Evolutionary conservation across 2,888 invertebrate species (phyloP), one percentile per base, ranked within the genome.

Genomic region (Sisyra terminalis): DNA sequence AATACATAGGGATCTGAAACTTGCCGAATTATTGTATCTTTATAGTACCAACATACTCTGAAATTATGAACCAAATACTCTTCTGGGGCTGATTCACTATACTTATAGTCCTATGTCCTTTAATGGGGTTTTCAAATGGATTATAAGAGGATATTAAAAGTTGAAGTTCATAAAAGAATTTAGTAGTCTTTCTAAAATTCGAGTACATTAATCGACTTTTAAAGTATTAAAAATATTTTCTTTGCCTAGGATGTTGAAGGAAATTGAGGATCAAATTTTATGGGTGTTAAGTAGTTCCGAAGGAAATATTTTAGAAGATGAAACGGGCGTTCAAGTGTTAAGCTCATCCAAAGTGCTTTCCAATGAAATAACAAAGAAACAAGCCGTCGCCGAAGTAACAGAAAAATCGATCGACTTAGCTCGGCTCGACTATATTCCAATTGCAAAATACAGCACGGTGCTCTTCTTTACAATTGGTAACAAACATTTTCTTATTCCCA

Each of bases 311-410:
- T 63, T 94, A 41, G 93, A 93, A 60, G 90, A 94, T 57, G 93
- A 94, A 61, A 86, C 82, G 35, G 92, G 89, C 15, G 88, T 93
- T 5, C 67, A 80, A 64, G 74, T 92, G 49, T 64, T 94, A 42
- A 90, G 89, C 55, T 86, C 89, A 0, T 92, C 93, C 0, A 93
- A 94, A 64, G 73, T 74, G 7, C 69, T 92, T 42, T 78, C 92
- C 1, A 88, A 92, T 59, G 93, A 94, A 56, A 93, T 94, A 44
- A 80, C 79, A 52, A 78, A 84, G 47, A 94, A 94, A 59, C 93
- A 93, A 63, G 76, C 80, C 44, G 77, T 86, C 16, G 88, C 92
- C 0, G 85, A 85, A 66, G 75, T 82, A 31, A 94, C 94, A 0
- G 93, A 93, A 58, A 76, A 78, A 56, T 85, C 86, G 51, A 93